Evolutionary conservation across 2,113 vertebrate genomes (phyloP).

Genomic region (Rhynchopsitta pachyrhyncha): DNA sequence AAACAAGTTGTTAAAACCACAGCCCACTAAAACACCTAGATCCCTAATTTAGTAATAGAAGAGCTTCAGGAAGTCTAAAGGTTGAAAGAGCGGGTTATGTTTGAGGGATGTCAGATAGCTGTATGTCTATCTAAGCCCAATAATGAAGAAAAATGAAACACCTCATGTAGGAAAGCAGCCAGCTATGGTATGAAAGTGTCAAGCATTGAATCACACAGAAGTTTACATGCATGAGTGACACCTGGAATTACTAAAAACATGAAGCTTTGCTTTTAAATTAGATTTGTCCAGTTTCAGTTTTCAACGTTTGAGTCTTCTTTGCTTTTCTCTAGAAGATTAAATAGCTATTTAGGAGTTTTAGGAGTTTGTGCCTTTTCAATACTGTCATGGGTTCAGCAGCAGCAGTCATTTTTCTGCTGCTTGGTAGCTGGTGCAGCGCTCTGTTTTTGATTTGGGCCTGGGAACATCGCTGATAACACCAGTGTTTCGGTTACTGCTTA

Average conservation of each 20-base stretch:
- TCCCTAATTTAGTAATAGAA: not conserved
- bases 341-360: not conserved
- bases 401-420: too few species aligned
- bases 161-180: not conserved
- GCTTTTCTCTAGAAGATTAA: not conserved
- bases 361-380: not conserved
- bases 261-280: not conserved
- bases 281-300: not conserved
- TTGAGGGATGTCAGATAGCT: not conserved
- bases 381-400: too few species aligned
- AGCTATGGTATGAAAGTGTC: not conserved
- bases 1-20: not conserved
- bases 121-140: not conserved
- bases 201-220: fast-evolving
- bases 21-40: not conserved
- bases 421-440: too few species aligned
- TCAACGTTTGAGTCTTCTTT: not conserved
- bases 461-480: too few species aligned
- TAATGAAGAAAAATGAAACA: not conserved
- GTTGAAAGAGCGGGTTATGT: not conserved
- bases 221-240: not conserved
- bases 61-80: not conserved
- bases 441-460: too few species aligned
- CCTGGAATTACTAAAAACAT: not conserved
- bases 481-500: too few species aligned